A percentile compares a stretch with the other conserved stretches of the same genome.
phyloP scores from a whole-genome alignment of 2,797 vertebrate species.

The Geotrypetes seraphini region DNA sequence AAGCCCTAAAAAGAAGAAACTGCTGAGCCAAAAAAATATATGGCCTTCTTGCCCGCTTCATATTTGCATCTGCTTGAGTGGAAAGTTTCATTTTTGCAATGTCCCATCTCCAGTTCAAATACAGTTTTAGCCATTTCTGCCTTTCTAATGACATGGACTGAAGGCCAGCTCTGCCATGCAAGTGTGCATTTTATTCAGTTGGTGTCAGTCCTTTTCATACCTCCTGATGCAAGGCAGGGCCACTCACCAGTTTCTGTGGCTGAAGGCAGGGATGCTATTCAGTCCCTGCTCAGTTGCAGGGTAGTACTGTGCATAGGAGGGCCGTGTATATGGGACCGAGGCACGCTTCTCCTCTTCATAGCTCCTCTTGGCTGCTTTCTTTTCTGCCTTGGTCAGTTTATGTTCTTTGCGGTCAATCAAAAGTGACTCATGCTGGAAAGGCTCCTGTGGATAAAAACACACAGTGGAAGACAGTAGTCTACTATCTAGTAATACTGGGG shows the following conservation, averaged over 20 bases:
- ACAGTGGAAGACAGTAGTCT: conserved; percentile 1
- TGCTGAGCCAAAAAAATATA: no score
- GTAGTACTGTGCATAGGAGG: conserved; percentile 94
- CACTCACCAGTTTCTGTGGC: conserved; percentile 87
- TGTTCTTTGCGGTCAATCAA: conserved; percentile 92
- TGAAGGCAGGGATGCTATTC: conserved; percentile 85
- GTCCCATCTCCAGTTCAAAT: no score
- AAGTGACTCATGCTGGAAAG: conserved; percentile 94
- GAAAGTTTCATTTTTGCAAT: no score
- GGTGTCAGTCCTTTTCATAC: no score
- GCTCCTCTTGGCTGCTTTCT: conserved; percentile 94
- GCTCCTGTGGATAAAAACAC: conserved; percentile 59
- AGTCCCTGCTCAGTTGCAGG: conserved; percentile 83
- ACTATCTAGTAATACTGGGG: conserved; percentile 13
- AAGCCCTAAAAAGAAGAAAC: no score
- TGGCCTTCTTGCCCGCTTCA: no score
- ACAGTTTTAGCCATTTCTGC: no score
- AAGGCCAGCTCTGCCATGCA: no score
- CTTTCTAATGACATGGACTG: no score
- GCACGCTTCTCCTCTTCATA: conserved; percentile 97
- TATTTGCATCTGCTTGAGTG: no score
- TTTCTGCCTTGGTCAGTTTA: conserved; percentile 96
- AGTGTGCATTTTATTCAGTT: no score
- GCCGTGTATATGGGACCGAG: conserved; percentile 87
- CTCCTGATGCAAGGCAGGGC: no score